These are phyloP conservation scores for Carposina sasakii DNA, from an alignment of 1,140 invertebrate genomes.

Conservation along the genomic window DNA sequence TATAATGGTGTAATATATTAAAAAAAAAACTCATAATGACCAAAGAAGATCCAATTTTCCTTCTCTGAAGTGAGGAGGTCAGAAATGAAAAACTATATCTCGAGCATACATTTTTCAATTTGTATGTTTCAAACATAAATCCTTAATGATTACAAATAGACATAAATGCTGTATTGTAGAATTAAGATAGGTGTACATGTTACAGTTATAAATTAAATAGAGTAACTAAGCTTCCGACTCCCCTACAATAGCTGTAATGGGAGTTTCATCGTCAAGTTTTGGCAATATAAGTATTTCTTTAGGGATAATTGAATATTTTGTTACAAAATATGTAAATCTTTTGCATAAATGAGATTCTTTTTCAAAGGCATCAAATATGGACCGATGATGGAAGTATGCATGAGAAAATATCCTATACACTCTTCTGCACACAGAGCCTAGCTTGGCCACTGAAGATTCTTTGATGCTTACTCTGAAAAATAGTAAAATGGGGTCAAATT, in stretches of 20 bases:
- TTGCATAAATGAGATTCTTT: constrained; percentile 95
- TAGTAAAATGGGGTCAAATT: constrained; percentile 5
- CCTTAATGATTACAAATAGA: constrained; percentile 11
- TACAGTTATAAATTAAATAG: no score
- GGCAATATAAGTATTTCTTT: constrained; percentile 99
- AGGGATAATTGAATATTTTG: constrained; percentile 98
- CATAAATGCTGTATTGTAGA: constrained; percentile 11
- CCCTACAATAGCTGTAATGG: constrained; percentile 66
- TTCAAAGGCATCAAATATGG: constrained; percentile 99
- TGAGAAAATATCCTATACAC: constrained; percentile 99
- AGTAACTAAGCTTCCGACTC: constrained; percentile 86
- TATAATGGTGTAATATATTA: no score
- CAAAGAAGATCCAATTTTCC: no score
- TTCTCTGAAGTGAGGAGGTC: no score
- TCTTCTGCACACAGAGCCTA: constrained; percentile 97
- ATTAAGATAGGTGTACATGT: no score
- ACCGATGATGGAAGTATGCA: constrained; percentile 98
- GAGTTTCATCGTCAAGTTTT: constrained; percentile 84
- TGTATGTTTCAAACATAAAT: no score
- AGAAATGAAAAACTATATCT: no score
- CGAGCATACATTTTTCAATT: no score
- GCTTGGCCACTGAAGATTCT: constrained; percentile 97
- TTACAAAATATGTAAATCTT: constrained; percentile 98
- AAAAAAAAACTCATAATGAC: no score
- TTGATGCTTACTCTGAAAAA: constrained; percentile 95